Evolutionary conservation across 2,888 invertebrate genomes (phyloP), one percentile per base, ranked within the genome.

Genomic region (Ormyrus pomaceus): DNA sequence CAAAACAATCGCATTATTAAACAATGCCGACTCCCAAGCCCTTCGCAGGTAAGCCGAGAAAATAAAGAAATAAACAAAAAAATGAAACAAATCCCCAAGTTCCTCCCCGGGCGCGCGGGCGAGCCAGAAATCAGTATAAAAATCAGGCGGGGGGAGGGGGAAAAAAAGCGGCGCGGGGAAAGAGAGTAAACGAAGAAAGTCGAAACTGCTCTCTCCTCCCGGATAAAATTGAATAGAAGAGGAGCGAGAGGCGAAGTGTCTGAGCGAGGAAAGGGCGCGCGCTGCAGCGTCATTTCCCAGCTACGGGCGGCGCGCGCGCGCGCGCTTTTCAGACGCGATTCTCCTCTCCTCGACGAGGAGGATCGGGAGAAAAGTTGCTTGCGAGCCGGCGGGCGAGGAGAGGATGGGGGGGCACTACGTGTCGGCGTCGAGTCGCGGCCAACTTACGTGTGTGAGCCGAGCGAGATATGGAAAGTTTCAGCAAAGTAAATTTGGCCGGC

Each of bases 401-500:
- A 58, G n/a, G 13, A 8, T 34, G n/a, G 19, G 34, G 34, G 34
- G 59, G 34, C 34, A 59, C 19, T 59, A 59, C 59, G 59, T 59
- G 59, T 59, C 59, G 19, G 34, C n/a, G 53, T 59, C 59, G 13
- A 59, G 19, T 59, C 56, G 59, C 6, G 59, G 59, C 59, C 13
- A n/a, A 34, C 56, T 11, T 13, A 56, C 56, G n/a, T 56, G 56
- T 56, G n/a, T 6, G 56, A 8, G 53, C n/a, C 56, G 56, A 6
- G 56, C 59, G 9, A 34, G 59, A 59, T 59, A 59, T 59, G 59
- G 59, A 59, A 62, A 62, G 62, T 62, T 62, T 62, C 6, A 45
- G 62, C 62, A 62, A 62, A 62, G 62, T 62, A 62, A 62, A 62
- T 62, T 62, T 62, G 46, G 62, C 46, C 46, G 6, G 62, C 46